Percentiles rank a stretch among this genome's conserved stretches.
These are phyloP conservation scores for Drosophila sechellia DNA, from an alignment of 1,140 invertebrate species.

Conservation along the genomic window DNA sequence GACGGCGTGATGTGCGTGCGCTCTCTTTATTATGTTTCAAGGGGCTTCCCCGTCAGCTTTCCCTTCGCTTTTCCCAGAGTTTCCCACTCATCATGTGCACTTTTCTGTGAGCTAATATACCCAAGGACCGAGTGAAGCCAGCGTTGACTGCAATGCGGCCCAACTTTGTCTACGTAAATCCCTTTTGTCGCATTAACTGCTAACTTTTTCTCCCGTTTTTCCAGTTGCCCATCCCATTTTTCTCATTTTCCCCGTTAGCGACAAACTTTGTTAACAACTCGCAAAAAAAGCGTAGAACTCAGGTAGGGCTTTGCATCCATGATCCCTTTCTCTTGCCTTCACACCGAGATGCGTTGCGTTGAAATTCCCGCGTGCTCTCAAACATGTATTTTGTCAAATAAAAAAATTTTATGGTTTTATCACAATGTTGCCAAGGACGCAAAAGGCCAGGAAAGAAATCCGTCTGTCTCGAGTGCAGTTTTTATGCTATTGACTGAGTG, in stretches of 20 bases:
- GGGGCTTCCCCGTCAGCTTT: slow-evolving; percentile 51
- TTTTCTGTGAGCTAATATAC: slow-evolving; percentile 64
- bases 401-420: slow-evolving; percentile 79
- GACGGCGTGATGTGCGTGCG: slow-evolving; percentile 75
- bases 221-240: slow-evolving; percentile 10
- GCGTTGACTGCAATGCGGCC: slow-evolving; percentile 72
- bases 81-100: slow-evolving; percentile 67
- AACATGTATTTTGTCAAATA: slow-evolving; percentile 80
- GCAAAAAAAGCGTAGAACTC: slow-evolving; percentile 47
- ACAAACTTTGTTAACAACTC: slow-evolving; percentile 81
- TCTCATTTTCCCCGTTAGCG: slow-evolving; percentile 32
- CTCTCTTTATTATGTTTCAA: slow-evolving; percentile 71
- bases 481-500: slow-evolving; percentile 43
- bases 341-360: slow-evolving; percentile 39
- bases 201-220: slow-evolving; percentile 71
- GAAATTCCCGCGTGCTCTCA: slow-evolving; percentile 55
- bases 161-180: slow-evolving; percentile 77
- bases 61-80: background rate
- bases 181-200: slow-evolving; percentile 81
- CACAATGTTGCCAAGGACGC: slow-evolving; percentile 71
- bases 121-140: slow-evolving; percentile 51
- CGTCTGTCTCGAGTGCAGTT: slow-evolving; percentile 59
- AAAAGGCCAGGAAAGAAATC: slow-evolving; percentile 48
- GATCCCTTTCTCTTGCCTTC: slow-evolving; percentile 47
- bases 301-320: slow-evolving; percentile 56